A percentile compares a stretch with the other conserved stretches of the same genome.
These are phyloP conservation scores for Ranitomeya imitator DNA, from an alignment of 2,113 vertebrate genomes.

Conservation along the genomic window DNA sequence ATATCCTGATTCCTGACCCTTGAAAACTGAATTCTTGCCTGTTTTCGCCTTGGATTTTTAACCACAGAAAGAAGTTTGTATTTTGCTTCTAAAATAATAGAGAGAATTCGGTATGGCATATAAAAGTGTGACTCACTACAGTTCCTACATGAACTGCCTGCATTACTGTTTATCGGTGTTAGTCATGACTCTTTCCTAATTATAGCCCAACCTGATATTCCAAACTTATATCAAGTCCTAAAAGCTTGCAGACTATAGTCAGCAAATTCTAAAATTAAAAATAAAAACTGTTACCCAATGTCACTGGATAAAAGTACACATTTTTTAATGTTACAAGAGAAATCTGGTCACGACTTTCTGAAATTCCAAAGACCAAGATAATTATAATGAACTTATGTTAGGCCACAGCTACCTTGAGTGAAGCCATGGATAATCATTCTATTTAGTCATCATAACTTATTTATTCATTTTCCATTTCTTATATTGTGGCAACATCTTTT, in stretches of 20 bases:
- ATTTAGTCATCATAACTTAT: no score
- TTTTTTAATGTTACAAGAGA: no score
- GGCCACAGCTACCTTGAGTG: no score
- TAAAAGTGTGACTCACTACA: background rate
- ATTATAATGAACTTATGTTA: no score
- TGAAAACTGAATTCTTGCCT: no score
- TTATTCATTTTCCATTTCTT: no score
- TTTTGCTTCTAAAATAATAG: background rate
- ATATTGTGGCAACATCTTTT: no score
- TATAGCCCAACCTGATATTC: background rate
- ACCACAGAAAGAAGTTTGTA: background rate
- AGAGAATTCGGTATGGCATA: background rate
- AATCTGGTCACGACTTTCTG: no score
- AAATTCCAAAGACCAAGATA: no score
- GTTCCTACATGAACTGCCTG: constrained; percentile 2
- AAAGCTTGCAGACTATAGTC: background rate
- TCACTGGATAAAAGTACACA: background rate
- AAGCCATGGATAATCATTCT: no score
- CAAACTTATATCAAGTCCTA: background rate
- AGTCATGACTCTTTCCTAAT: background rate
- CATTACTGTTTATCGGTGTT: background rate
- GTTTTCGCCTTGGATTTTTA: background rate
- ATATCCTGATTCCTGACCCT: no score
- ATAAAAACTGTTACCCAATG: background rate
- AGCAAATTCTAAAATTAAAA: constrained; percentile 9